Evolutionary conservation across 2,797 vertebrate species (phyloP), one percentile per base, ranked within the genome.

Genomic region (Dallia pectoralis): DNA sequence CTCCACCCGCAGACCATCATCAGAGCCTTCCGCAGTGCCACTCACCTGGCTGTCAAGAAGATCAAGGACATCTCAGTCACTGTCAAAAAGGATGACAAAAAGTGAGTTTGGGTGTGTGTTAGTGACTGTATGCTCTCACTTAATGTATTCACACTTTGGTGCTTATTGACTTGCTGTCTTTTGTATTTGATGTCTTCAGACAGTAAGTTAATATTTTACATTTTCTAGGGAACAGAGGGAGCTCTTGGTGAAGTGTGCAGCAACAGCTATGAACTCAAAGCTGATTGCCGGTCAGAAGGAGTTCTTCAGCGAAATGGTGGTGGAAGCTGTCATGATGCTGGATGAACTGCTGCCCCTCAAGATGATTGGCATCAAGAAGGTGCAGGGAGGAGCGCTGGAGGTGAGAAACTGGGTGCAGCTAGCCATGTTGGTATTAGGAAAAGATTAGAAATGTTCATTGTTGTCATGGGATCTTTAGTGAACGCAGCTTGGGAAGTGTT

Each of bases 341-440:
- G 98, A 99, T 0, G 96, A 97, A 14, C 87, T 98, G 86, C 84
- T 99, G 84, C 96, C 96, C 62, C 94, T 99, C 77, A 99, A 99
- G 86, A 99, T 98, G 96, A 99, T 99, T 0, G 98, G 98, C 36
- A 95, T 99, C 78, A 99, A 99, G 93, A 99, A 99, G 85, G 96
- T 99, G 62, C 97, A 99, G 76, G 98, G 98, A 77, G 98, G 97
- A 47, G 97, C 91, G 27, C 87, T 98, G 0, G 97, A 98, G 93
- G 97, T 99, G 61, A 84, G 93, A 77, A 36, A 3, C 8, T 36
- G 36, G 36, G 36, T 40, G 36, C 1, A 40, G 36, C 5, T 40
- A 40, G 36, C 36, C 36, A 40, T 40, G 36, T 40, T 40, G 36
- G 40, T 40, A 40, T 44, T 2, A 44, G 40, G 40, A 6, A 3